These are phyloP conservation scores for Palloptera scutellata DNA, from an alignment of 2,888 invertebrate genomes.

Conservation along the genomic window DNA sequence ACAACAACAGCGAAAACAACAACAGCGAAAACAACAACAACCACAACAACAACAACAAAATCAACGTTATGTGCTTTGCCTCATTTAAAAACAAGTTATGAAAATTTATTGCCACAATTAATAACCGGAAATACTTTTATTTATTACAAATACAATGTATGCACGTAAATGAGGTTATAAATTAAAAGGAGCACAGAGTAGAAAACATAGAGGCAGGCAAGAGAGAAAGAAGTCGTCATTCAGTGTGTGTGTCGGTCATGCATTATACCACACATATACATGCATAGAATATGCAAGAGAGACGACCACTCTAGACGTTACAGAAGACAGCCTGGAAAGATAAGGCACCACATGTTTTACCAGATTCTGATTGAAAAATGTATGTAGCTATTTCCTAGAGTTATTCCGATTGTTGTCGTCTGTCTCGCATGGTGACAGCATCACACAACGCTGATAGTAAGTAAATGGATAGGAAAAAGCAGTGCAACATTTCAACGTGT, in stretches of 20 bases:
- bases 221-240: not conserved
- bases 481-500: no score
- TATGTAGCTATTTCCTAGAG: not conserved
- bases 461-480: no score
- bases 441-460: no score
- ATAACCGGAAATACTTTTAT: slow-evolving; percentile 29
- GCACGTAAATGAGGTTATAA: not conserved
- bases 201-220: not conserved
- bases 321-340: no score
- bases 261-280: no score
- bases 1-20: not conserved
- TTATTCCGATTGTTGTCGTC: no score
- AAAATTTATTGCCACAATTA: slow-evolving; percentile 32
- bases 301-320: no score
- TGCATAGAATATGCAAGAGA: no score
- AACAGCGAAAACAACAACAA: not conserved
- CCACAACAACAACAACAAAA: not conserved
- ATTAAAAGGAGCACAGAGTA: not conserved
- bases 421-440: no score
- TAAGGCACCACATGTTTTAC: not conserved
- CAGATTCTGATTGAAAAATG: not conserved
- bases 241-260: not conserved
- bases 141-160: slow-evolving; percentile 18
- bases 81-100: not conserved
- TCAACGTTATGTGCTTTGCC: not conserved